Conservation (phyloP, 2,113 vertebrate species). For the Takifugu bimaculatus region DNA sequence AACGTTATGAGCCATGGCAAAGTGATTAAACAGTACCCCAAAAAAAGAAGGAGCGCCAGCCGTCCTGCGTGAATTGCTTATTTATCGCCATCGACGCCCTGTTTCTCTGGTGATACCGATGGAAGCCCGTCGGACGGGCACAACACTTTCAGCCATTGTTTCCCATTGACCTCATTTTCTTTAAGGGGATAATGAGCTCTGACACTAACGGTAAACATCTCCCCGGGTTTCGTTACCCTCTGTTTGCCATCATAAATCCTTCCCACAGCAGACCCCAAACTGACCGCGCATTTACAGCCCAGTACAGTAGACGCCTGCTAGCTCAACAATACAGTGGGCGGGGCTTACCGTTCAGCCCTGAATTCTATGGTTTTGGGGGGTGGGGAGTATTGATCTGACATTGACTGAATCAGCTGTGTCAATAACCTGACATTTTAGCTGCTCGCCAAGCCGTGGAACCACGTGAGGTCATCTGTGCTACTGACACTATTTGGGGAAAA, state of each 20-base stretch:
- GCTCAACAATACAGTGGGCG: too few species aligned
- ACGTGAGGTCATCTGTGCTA: slow-evolving; percentile 17
- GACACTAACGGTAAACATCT: slow-evolving; percentile 65
- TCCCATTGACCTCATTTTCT: slow-evolving; percentile 62
- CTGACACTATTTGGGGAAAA: neutral
- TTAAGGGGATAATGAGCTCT: slow-evolving; percentile 56
- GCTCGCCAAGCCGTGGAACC: too few species aligned
- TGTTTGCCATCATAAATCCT: slow-evolving; percentile 65
- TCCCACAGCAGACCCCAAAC: slow-evolving; percentile 57
- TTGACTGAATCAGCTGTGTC: too few species aligned
- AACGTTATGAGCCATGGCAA: slow-evolving; percentile 43
- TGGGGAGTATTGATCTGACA: slow-evolving; percentile 14
- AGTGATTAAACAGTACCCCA: slow-evolving; percentile 51
- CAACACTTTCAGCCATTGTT: slow-evolving; percentile 58
- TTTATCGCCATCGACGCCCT: slow-evolving; percentile 38
- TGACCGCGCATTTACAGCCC: slow-evolving; percentile 45
- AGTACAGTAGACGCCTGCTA: too few species aligned
- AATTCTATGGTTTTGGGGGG: too few species aligned
- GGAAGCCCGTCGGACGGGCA: slow-evolving; percentile 17
- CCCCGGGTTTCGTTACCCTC: slow-evolving; percentile 67
- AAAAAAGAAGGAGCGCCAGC: slow-evolving; percentile 38
- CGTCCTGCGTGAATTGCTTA: slow-evolving; percentile 25
- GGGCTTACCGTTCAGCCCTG: too few species aligned
- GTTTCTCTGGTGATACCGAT: slow-evolving; percentile 30
- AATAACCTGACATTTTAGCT: too few species aligned